Evolutionary conservation across 2,797 vertebrate genomes (phyloP).

Genomic region (Anolis apletophallus): DNA sequence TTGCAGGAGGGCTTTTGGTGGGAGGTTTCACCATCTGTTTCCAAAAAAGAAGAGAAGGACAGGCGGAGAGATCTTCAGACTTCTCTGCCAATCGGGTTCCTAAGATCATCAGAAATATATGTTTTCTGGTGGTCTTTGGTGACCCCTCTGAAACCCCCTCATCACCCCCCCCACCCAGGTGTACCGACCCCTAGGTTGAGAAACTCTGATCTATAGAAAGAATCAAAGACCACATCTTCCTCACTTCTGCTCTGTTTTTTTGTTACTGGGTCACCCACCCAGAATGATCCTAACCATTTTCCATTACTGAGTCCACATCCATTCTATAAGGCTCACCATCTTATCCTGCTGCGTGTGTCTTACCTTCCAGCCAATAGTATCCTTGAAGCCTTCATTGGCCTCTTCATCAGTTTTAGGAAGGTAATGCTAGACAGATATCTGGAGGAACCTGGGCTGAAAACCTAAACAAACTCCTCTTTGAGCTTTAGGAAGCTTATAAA

Average conservation of each 20-base stretch:
- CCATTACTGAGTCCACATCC: neutral
- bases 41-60: too few species aligned
- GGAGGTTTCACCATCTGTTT: too few species aligned
- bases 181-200: too few species aligned
- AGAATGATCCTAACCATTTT: neutral
- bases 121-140: too few species aligned
- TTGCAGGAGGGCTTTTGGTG: too few species aligned
- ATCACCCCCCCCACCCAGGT: too few species aligned
- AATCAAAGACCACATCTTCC: neutral
- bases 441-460: constrained; percentile 3
- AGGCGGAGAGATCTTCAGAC: too few species aligned
- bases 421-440: neutral
- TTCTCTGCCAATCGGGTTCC: too few species aligned
- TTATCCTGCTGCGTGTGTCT: neutral
- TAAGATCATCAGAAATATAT: too few species aligned
- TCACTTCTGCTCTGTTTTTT: neutral
- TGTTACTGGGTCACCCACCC: neutral
- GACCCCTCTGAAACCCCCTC: too few species aligned
- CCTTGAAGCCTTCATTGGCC: neutral
- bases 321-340: neutral
- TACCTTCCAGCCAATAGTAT: neutral
- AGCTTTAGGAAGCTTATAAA: constrained; percentile 65
- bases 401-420: neutral
- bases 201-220: too few species aligned
- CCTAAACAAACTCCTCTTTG: constrained; percentile 38